These are phyloP conservation scores for Mionectes macconnelli DNA, from an alignment of 2,113 vertebrate species.

Conservation along the genomic window DNA sequence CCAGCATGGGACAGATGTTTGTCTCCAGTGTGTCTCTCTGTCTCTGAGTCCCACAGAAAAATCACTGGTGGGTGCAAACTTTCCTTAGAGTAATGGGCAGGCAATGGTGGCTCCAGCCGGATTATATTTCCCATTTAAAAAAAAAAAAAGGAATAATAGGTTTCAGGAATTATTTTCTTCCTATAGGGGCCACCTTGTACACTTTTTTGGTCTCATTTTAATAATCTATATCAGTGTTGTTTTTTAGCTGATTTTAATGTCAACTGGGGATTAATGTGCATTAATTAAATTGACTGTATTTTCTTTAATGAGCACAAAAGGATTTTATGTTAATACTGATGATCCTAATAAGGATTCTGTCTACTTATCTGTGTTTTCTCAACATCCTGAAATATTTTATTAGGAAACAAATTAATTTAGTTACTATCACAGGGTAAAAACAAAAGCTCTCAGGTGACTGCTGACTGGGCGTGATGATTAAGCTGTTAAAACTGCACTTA, in stretches of 20 bases:
- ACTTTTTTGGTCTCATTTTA: slow-evolving; percentile 63
- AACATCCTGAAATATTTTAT: slow-evolving; percentile 88
- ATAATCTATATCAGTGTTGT: slow-evolving; percentile 79
- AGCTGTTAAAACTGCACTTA: neutral
- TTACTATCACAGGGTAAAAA: slow-evolving; percentile 45
- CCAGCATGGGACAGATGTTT: neutral
- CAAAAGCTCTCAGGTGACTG: slow-evolving; percentile 48
- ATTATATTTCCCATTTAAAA: neutral
- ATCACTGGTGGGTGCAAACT: neutral
- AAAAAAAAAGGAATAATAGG: neutral
- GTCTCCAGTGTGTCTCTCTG: neutral
- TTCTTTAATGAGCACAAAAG: slow-evolving; percentile 93
- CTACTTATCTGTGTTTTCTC: slow-evolving; percentile 88
- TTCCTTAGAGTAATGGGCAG: neutral
- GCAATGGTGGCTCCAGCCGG: neutral
- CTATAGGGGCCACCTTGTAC: slow-evolving; percentile 48
- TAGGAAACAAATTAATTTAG: slow-evolving; percentile 78
- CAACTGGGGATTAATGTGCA: slow-evolving; percentile 92
- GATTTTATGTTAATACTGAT: slow-evolving; percentile 93
- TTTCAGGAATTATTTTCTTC: slow-evolving; percentile 48
- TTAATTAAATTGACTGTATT: slow-evolving; percentile 97
- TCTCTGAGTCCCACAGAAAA: neutral
- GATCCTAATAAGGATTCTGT: slow-evolving; percentile 86
- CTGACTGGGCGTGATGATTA: slow-evolving; percentile 32
- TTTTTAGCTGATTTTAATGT: slow-evolving; percentile 92